Evolutionary conservation across 2,113 vertebrate genomes (phyloP), one percentile per base, ranked within the genome.

Genomic region (Abramis brama): DNA sequence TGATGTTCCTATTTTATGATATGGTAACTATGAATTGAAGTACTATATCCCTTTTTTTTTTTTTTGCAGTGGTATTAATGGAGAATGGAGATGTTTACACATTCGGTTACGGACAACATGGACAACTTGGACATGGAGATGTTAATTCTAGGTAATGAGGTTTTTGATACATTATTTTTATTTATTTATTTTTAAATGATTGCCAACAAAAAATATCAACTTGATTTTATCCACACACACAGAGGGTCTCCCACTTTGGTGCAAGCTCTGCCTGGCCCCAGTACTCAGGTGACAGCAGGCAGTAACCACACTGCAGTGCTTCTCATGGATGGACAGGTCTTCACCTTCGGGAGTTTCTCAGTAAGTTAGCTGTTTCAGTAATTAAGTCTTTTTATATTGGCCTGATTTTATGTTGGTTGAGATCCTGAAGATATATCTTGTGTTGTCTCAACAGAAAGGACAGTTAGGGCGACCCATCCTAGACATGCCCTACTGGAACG

Each of bases 301-400:
- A 99, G 98, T 92, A 99, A 99, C 93, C 98, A 99, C 91, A 99
- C 97, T n/a, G 97, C 96, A 23, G 94, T 98, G 85, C 97, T 99
- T 43, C 94, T 99, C 91, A 93, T 96, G 94, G 98, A 99, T 89
- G 98, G 97, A 82, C 98, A 99, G 88, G 98, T 99, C 90, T 99
- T 98, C 94, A 99, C 98, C 6, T 99, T 99, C 91, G 98, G 98
- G 91, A 99, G 98, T 90, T 99, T 99, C 92, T 99, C 98, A 91
- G 98, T 99, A 96, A 96, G 97, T 87, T 76, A 83, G 62, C 45
- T 4, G 30, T n/a, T 25, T 13, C 10, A 5, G 25, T 57, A 25
- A 17, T 70, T 27, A 66, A 9, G 36, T 45, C 5, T 10, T 11
- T 71, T 71, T 74, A 43, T 7, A 15, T 45, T 27, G n/a, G n/a